Evolutionary conservation across 2,113 vertebrate species (phyloP).

Genomic region (Anseranas semipalmata): DNA sequence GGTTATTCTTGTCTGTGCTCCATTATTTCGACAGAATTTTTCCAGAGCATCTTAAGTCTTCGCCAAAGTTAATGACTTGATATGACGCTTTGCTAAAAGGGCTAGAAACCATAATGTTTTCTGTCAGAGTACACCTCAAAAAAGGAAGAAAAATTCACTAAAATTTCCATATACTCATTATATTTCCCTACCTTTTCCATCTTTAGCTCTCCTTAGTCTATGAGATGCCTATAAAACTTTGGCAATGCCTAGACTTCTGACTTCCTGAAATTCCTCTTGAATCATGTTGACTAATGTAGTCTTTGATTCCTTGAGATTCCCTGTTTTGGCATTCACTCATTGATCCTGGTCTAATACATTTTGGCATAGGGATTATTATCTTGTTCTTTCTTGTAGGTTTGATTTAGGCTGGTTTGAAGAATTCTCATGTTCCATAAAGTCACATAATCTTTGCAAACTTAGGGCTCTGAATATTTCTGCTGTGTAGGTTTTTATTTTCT

Average conservation of each 20-base stretch:
- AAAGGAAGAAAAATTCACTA: background rate
- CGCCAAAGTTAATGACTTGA: background rate
- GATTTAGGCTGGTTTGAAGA: background rate
- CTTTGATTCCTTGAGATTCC: background rate
- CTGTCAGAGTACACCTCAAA: background rate
- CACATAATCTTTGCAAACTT: background rate
- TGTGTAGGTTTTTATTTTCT: background rate
- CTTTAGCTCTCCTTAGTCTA: background rate
- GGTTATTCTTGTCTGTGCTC: background rate
- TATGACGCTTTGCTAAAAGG: background rate
- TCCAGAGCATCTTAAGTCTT: background rate
- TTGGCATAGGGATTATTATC: background rate
- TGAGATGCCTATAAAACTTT: background rate
- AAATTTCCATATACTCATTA: background rate
- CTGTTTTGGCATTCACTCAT: background rate
- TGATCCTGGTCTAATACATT: background rate
- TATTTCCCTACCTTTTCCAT: background rate
- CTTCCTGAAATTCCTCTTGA: background rate
- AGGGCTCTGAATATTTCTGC: background rate
- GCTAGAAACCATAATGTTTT: background rate
- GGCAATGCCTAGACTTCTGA: background rate
- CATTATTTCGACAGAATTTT: background rate
- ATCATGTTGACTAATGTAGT: background rate
- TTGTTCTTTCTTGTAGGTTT: background rate
- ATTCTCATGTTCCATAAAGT: too few relatives aligned